Base-by-base conservation (phyloP, 2,888 invertebrate species). In the Tupiocoris notatus region DNA sequence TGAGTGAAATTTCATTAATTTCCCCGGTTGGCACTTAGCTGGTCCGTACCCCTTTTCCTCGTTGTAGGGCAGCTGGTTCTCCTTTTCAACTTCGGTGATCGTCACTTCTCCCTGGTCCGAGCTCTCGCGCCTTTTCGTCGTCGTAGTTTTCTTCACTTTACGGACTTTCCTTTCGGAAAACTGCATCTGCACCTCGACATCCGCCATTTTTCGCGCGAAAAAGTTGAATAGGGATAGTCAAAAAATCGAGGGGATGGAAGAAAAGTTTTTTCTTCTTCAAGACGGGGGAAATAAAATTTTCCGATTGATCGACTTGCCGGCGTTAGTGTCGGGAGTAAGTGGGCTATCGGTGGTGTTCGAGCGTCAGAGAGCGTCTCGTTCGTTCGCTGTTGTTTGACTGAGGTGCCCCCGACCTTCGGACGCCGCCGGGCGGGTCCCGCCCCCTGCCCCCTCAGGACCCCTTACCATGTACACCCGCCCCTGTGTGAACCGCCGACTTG, bases 71-170 rank as follows among this genome's bases (percentile, higher is more conserved):
- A 81, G 79, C 75, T 80, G 80, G 79, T 81, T 82, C 77, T 81
- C 81, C 79, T 82, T 81, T 74, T 89, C 89, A 86, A 93, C 91
- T 86, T 91, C 90, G 84, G 93, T 90, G 85, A 93, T 93, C 68
- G 86, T 86, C 80, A 86, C 86, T 83, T 89, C 88, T 83, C 89
- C 89, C 84, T 89, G 89, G 80, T 88, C 88, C 67, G 80, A 81
- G 84, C 89, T 90, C 86, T 92, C 91, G 84, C 92, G 90, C 85
- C 92, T 90, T 82, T 92, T 90, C 76, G 81, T 82, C 84, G 91
- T 89, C 82, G 92, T 90, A 82, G 92, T 90, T 88, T 94, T 94
- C 89, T 94, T 95, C 87, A 93, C 92, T 88, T 94, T 95, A 86
- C 93, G 93, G 84, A 93, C 90, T 86, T 94, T 91, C 86, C 90